Base-by-base conservation (phyloP, 2,888 invertebrate genomes). In the Erebia aethiops region DNA sequence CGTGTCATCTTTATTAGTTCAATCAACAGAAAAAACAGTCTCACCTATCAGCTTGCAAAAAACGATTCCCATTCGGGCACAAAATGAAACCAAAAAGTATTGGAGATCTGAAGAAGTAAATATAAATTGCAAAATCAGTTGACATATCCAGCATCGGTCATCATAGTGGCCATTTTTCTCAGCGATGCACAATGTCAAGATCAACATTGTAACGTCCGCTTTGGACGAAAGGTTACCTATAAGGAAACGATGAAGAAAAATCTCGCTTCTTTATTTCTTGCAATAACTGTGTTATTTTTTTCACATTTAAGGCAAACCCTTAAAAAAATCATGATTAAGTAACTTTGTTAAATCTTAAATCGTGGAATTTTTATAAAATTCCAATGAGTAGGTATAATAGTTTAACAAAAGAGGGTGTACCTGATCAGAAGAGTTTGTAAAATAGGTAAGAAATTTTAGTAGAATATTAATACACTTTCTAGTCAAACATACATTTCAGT, bases 211-310 rank as follows among this genome's bases (percentile, higher is more conserved):
- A 63, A 56, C 65, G 62, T 35, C 63, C 7, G 58, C 74, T 67
- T 65, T 67, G 75, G 79, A 82, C 83, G 84, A 82, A 87, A 88
- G 87, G 89, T 89, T 89, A 87, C 89, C 88, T 90, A 89, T 87
- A 87, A 87, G 86, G 87, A 85, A 88, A 87, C 88, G 87, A 88
- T 89, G 87, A 89, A 87, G 85, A 84, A 81, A 79, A 58, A 35
- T 67, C 52, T 64, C 54, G 18, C 54, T 52, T 46, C 70, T 70
- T n/a, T n/a, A n/a, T n/a, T 70, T 72, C 41, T 14, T 60, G 41
- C n/a, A 41, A 60, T 16, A 8, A 57, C 13, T 57, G 35, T 2
- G n/a, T 14, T 35, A 57, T 58, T 58, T 14, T 58, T 58, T 35
- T 35, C 8, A 11, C 2, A 7, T 10, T 3, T 18, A 54, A 18